Evolutionary conservation across 2,888 invertebrate species (phyloP).

Genomic region (Escarpia spicata): DNA sequence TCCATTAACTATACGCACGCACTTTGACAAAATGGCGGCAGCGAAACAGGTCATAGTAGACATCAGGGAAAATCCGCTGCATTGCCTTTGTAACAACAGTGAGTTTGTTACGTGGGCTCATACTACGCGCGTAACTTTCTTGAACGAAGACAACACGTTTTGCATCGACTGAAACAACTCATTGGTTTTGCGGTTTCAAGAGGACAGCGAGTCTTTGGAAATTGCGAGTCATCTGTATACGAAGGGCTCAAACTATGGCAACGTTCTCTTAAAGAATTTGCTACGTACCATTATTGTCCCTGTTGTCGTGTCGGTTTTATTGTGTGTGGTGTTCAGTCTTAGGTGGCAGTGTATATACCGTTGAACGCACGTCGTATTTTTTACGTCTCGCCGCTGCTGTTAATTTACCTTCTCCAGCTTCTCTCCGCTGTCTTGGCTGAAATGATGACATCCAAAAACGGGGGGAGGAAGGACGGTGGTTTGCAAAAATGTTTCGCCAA

Average conservation of each 20-base stretch:
- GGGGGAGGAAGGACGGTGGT: too few species aligned
- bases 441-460: too few species aligned
- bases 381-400: too few species aligned
- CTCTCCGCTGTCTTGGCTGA: too few species aligned
- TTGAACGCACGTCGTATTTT: too few species aligned
- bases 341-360: not conserved
- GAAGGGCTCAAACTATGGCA: not conserved
- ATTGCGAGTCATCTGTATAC: not conserved
- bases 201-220: not conserved
- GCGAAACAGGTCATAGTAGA: not conserved
- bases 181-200: not conserved
- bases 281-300: not conserved
- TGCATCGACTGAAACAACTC: not conserved
- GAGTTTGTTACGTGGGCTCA: not conserved
- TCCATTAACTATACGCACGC: not conserved
- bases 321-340: not conserved
- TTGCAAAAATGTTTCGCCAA: too few species aligned
- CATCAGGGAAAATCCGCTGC: not conserved
- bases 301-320: not conserved
- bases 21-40: not conserved
- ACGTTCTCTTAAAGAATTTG: not conserved
- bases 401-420: too few species aligned
- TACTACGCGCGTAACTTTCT: not conserved
- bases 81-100: not conserved
- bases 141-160: not conserved